Conservation (phyloP, 2,113 vertebrate species). For the Ictidomys tridecemlineatus region DNA sequence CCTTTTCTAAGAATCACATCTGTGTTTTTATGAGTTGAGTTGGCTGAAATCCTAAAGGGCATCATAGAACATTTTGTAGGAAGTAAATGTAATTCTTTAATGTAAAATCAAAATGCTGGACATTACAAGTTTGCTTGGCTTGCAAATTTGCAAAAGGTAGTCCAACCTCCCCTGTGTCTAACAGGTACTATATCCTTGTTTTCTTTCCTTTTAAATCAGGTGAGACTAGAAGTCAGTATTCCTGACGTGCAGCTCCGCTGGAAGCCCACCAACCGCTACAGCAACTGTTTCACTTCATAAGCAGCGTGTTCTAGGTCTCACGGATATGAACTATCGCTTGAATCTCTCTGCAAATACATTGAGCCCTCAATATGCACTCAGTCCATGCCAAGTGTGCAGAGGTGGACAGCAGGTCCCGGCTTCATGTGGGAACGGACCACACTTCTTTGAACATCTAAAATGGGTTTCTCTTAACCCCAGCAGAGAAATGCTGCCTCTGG, state of each 20-base stretch:
- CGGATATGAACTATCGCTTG: neutral
- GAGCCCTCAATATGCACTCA: neutral
- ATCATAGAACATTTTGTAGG: neutral
- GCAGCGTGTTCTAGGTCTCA: neutral
- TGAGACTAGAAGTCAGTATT: neutral
- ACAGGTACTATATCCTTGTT: neutral
- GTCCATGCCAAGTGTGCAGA: neutral
- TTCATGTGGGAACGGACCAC: accelerated
- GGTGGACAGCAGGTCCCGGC: neutral
- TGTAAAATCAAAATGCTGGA: slow-evolving; percentile 7
- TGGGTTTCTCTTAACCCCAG: neutral
- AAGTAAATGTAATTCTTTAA: slow-evolving; percentile 23
- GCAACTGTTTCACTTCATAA: neutral
- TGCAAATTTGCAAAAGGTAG: neutral
- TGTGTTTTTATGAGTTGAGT: neutral
- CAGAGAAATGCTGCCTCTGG: neutral
- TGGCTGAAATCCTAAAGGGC: neutral
- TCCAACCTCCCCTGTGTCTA: neutral
- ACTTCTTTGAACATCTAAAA: neutral
- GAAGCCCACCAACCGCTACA: neutral
- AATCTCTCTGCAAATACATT: neutral
- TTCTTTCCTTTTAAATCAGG: neutral
- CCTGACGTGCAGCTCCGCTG: neutral
- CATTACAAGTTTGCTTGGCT: neutral
- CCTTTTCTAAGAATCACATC: neutral